Base-by-base conservation (phyloP, 1,140 invertebrate genomes). In the Bombus confusus region DNA sequence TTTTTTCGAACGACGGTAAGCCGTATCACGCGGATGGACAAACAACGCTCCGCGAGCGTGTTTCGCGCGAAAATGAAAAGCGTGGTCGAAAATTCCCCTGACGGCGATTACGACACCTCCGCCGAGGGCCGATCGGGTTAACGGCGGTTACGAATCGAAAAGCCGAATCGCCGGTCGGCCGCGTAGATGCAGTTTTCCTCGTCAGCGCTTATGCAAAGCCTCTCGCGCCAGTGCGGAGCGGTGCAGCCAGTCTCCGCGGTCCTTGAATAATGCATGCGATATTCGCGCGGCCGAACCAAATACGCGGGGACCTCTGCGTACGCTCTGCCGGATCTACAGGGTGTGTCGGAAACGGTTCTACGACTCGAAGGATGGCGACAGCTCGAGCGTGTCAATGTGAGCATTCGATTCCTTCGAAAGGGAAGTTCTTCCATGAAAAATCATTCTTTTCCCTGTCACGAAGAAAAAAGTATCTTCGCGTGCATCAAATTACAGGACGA, bases 181-280 rank as follows among this genome's bases (percentile, higher is more conserved):
- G 62, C 47, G 78, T 69, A 57, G 82, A 37, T 77, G 80, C 80
- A 84, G 86, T 86, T 88, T 86, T 91, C 87, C 85, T 91, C 87
- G 90, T 88, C 88, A 87, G 86, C 86, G 87, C 85, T 92, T 92
- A 92, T 92, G 91, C 89, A 92, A 92, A 92, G 66, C 83, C 68
- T 84, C 52, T 41, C 68, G 66, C 78, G 86, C 5, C 31, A 41
- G 59, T 66, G 75, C 78, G 57, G 82, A 64, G 77, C 81, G 68
- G 84, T 71, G 77, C 79, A 86, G 82, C 83, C 88, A 88, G 80
- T 89, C 86, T 89, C 85, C 84, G 80, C n/a, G 75, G 77, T 87
- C 78, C 71, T 85, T 93, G 91, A 93, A 93, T 93, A 93, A 93
- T 93, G 91, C 92, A 93, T 93, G 80, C 83, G 91, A 90, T 90